Evolutionary conservation across 1,140 invertebrate species (phyloP).

Genomic region (Heliconius congener): DNA sequence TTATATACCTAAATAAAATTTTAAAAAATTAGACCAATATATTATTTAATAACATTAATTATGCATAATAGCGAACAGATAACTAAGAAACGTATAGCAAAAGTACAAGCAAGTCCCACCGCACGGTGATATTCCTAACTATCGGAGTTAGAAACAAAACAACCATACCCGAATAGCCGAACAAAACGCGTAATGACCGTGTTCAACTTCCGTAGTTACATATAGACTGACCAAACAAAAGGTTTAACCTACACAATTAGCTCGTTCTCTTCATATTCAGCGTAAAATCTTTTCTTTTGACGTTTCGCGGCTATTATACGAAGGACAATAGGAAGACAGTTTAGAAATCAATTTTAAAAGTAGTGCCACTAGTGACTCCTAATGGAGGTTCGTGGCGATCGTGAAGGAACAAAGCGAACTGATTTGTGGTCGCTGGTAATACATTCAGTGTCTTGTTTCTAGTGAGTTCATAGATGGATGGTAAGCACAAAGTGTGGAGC

Average conservation of each 20-base stretch:
- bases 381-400: constrained; percentile 23
- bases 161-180: constrained; percentile 44
- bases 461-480: constrained; percentile 58
- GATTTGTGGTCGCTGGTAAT: constrained; percentile 70
- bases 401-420: constrained; percentile 76
- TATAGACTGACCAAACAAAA: constrained; percentile 51
- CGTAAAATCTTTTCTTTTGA: constrained; percentile 50
- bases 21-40: not conserved
- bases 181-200: constrained; percentile 43
- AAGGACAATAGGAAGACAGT: constrained; percentile 12
- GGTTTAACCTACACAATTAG: constrained; percentile 54
- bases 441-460: constrained; percentile 67
- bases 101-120: constrained; percentile 23
- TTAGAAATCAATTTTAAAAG: constrained; percentile 6
- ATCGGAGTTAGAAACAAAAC: constrained; percentile 37
- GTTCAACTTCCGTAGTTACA: constrained; percentile 47
- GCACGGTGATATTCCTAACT: constrained; percentile 36
- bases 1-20: too few species aligned
- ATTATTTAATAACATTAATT: not conserved
- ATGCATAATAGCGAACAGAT: constrained; percentile 4
- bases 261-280: constrained; percentile 51
- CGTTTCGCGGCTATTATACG: constrained; percentile 39
- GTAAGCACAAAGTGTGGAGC: constrained; percentile 55
- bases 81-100: constrained; percentile 23
- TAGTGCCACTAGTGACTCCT: not conserved